A percentile compares a stretch with the other conserved stretches of the same genome.
Evolutionary conservation across 2,113 vertebrate species (phyloP).

Genomic region (Pachycephala philippinensis): DNA sequence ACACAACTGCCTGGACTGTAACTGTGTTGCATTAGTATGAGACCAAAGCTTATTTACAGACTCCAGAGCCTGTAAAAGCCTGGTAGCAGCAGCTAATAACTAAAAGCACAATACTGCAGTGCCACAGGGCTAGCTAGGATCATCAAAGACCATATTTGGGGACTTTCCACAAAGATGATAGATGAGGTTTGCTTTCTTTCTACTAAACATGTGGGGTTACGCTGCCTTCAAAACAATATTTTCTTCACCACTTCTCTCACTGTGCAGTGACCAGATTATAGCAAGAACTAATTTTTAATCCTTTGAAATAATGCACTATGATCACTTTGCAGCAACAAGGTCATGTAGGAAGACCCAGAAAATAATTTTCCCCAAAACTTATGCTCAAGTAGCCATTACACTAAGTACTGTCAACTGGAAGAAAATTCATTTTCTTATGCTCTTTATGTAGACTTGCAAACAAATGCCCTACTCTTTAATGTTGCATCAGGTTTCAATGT

Average conservation of each 20-base stretch:
- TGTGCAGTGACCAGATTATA: not conserved
- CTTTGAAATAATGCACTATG: not conserved
- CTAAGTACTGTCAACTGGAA: not conserved
- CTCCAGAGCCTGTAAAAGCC: not conserved
- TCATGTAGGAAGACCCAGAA: not conserved
- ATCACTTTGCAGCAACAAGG: not conserved
- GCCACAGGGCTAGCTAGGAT: not conserved
- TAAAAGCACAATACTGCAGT: not conserved
- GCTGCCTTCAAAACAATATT: constrained; percentile 10
- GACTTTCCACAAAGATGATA: constrained; percentile 55
- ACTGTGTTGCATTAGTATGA: not conserved
- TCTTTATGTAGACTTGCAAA: not conserved
- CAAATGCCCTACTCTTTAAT: not conserved
- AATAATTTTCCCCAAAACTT: not conserved
- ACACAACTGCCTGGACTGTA: not conserved
- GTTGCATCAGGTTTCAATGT: not conserved
- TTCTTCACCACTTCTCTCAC: not conserved
- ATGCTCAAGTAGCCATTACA: not conserved
- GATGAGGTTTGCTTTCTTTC: constrained; percentile 57
- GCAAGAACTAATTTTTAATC: not conserved
- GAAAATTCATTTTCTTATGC: fast-evolving
- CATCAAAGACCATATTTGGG: not conserved
- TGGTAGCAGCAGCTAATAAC: not conserved
- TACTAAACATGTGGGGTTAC: constrained; percentile 9
- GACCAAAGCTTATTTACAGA: not conserved